phyloP scores from a whole-genome alignment of 2,888 invertebrate species.

The Eilema caniola region DNA sequence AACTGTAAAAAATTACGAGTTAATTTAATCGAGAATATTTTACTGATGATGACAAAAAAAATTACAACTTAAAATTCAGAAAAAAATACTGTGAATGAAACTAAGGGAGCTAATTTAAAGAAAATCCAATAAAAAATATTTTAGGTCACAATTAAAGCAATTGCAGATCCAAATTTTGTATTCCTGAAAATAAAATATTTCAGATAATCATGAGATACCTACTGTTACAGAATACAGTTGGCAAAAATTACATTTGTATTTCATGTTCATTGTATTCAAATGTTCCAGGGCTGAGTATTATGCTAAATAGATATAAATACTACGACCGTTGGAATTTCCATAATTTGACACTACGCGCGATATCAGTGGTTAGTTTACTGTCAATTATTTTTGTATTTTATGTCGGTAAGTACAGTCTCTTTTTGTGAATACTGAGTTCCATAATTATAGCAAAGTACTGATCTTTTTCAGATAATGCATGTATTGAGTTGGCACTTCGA shows the following conservation, averaged over 20 bases:
- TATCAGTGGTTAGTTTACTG: slow-evolving; percentile 68
- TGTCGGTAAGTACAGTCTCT: neutral
- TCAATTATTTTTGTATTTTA: slow-evolving; percentile 12
- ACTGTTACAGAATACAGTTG: neutral
- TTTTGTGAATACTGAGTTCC: too few species aligned
- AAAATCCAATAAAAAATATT: too few species aligned
- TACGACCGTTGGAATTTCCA: slow-evolving; percentile 79
- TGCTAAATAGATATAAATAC: slow-evolving; percentile 70
- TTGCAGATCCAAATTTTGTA: neutral
- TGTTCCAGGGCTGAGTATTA: slow-evolving; percentile 65
- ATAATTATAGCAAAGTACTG: too few species aligned
- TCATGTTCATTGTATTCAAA: slow-evolving; percentile 19
- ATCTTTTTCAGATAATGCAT: neutral
- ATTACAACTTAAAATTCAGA: too few species aligned
- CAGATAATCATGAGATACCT: slow-evolving; percentile 6
- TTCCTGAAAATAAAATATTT: neutral
- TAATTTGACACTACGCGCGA: slow-evolving; percentile 75
- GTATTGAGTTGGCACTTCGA: neutral
- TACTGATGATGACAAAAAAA: too few species aligned
- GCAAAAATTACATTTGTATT: slow-evolving; percentile 8
- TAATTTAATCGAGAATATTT: too few species aligned
- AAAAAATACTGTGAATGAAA: too few species aligned
- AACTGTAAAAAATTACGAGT: neutral
- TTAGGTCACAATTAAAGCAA: neutral
- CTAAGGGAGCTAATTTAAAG: too few species aligned